phyloP scores from a whole-genome alignment of 2,113 vertebrate genomes.

The Machaerirhynchus nigripectus region DNA sequence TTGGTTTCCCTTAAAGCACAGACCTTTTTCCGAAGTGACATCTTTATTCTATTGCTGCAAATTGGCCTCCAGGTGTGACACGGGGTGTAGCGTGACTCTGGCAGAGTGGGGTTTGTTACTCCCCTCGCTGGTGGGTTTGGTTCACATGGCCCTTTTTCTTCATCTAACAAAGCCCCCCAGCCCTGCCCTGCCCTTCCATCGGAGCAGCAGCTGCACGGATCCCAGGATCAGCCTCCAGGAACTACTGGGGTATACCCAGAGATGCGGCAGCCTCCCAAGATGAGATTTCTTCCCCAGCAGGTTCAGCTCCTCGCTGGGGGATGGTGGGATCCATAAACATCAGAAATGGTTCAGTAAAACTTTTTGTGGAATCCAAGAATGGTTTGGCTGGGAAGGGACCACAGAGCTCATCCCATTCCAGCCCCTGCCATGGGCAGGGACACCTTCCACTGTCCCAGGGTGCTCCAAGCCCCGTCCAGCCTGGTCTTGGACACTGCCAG shows the following conservation, averaged over 20 bases:
- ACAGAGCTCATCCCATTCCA: not conserved
- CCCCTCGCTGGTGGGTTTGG: not conserved
- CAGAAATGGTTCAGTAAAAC: not conserved
- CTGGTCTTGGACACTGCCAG: not conserved
- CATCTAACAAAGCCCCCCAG: not conserved
- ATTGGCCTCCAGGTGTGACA: not conserved
- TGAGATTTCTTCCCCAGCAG: not conserved
- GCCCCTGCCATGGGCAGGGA: not conserved
- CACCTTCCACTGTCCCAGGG: rapidly evolving
- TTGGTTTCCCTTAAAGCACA: conserved; percentile 57
- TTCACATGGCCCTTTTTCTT: not conserved
- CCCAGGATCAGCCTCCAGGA: not conserved
- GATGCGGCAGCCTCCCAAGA: not conserved
- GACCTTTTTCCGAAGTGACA: not conserved
- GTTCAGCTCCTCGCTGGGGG: not conserved
- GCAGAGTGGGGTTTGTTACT: not conserved
- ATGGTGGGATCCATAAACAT: not conserved
- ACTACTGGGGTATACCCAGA: not conserved
- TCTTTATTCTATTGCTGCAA: not conserved
- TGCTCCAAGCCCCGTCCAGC: rapidly evolving
- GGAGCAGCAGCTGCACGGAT: not conserved
- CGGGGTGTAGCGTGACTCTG: not conserved
- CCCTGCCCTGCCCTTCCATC: not conserved
- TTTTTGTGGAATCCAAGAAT: not conserved
- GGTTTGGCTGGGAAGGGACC: not conserved